Evolutionary conservation across 2,888 invertebrate species (phyloP).

Genomic region (Hemicrepidius hirtus): DNA sequence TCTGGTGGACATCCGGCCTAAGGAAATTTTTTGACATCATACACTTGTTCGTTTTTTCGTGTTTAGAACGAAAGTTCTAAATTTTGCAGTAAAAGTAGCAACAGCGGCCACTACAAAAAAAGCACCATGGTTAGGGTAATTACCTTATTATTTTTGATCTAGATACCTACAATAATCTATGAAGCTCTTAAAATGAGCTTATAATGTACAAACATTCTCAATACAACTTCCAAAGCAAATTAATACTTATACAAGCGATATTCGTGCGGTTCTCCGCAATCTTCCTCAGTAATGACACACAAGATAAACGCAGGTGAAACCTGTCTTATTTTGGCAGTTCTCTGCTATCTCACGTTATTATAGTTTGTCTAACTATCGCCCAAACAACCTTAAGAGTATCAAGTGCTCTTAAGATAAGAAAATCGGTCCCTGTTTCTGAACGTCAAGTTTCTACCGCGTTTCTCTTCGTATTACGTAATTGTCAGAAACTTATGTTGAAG

Average conservation of each 20-base stretch:
- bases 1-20: too few relatives aligned
- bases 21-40: too few relatives aligned
- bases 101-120: too few relatives aligned
- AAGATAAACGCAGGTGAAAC: conserved; percentile 20
- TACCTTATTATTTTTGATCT: too few relatives aligned
- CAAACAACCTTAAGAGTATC: conserved; percentile 23
- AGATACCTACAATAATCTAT: too few relatives aligned
- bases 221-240: too few relatives aligned
- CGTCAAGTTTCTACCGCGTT: conserved; percentile 12
- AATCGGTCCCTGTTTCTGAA: conserved; percentile 12
- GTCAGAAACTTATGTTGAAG: conserved; percentile 17
- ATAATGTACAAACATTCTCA: too few relatives aligned
- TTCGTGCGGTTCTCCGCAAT: background rate
- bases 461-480: conserved; percentile 11
- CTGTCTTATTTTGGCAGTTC: conserved; percentile 14
- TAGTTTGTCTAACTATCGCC: conserved; percentile 24
- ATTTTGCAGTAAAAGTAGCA: too few relatives aligned
- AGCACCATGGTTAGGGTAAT: too few relatives aligned
- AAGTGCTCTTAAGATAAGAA: conserved; percentile 24
- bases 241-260: background rate
- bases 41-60: too few relatives aligned
- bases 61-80: too few relatives aligned
- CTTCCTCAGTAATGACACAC: background rate
- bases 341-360: conserved; percentile 19
- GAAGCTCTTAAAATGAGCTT: too few relatives aligned